Evolutionary conservation across 2,888 invertebrate species (phyloP).

Genomic region (Brachyptera risi): DNA sequence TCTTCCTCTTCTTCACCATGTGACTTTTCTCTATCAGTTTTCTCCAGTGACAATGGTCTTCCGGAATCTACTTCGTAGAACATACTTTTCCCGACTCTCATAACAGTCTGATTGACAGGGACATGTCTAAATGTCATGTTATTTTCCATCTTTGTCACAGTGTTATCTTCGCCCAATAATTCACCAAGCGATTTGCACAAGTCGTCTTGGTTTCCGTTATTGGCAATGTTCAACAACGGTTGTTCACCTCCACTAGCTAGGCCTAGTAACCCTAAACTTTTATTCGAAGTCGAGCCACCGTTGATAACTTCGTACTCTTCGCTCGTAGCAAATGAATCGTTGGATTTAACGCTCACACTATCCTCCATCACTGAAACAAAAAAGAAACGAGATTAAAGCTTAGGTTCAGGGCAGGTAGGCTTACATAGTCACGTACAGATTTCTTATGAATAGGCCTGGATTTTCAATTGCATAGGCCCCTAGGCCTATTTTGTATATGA

Average conservation of each 20-base stretch:
- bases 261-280: too few species aligned
- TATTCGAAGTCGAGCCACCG: constrained; percentile 42
- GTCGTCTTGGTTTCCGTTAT: constrained; percentile 61
- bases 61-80: constrained; percentile 48
- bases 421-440: background rate
- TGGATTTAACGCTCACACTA: constrained; percentile 61
- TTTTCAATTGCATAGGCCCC: background rate
- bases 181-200: constrained; percentile 58
- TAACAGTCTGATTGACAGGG: constrained; percentile 40
- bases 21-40: constrained; percentile 76
- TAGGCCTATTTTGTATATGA: too few species aligned
- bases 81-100: constrained; percentile 50
- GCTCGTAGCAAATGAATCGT: constrained; percentile 63
- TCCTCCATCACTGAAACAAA: constrained; percentile 53
- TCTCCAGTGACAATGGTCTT: constrained; percentile 51
- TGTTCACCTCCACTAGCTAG: constrained; percentile 35
- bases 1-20: constrained; percentile 75
- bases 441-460: background rate
- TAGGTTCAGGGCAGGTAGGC: background rate
- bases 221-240: constrained; percentile 58
- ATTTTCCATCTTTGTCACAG: constrained; percentile 30
- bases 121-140: constrained; percentile 19
- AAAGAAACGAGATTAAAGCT: too few species aligned
- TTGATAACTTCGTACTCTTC: constrained; percentile 67
- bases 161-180: constrained; percentile 41